Evolutionary conservation across 2,888 invertebrate genomes (phyloP), one percentile per base, ranked within the genome.

Genomic region (Macrophya annulata): DNA sequence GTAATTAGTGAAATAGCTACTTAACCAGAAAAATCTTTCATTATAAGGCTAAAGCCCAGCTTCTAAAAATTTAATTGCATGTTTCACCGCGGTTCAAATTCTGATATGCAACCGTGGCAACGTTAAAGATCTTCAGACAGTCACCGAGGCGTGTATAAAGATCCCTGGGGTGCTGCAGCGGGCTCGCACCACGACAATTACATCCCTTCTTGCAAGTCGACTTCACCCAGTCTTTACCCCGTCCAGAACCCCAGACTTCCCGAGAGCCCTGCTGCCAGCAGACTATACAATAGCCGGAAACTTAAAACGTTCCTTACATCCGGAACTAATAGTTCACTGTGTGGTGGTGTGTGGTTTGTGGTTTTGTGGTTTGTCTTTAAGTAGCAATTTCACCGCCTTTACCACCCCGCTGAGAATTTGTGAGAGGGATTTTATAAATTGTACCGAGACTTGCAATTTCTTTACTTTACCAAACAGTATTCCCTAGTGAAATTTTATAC

Each of bases 301-400:
- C 81, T 59, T 81, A 43, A 81, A 81, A 81, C 62, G 81, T 81
- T 81, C 81, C 62, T 81, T 81, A 81, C 62, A 81, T 59, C 81
- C 81, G 81, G 81, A 59, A 59, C 81, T 81, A 62, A 81, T 81
- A 81, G 81, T 81, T 81, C 81, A 59, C 59, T 15, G 62, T 62
- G 43, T 77, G 51, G 37, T 51, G 31, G 37, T 55, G 55, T 51
- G 81, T 59, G 37, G 59, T 62, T 81, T 81, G 40, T 59, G 37
- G 81, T 62, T 21, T 62, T 15, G 59, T 43, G 81, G 59, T 81
- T 62, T 62, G 62, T 81, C 81, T 81, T 59, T 59, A 43, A 81
- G 59, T 81, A 62, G 62, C 59, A 62, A 59, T 81, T 62, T 81
- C 81, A 25, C 21, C 81, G 81, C 59, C 62, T 81, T 81, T 62